phyloP scores from a whole-genome alignment of 2,888 invertebrate genomes.

The Druceiella hillmani region DNA sequence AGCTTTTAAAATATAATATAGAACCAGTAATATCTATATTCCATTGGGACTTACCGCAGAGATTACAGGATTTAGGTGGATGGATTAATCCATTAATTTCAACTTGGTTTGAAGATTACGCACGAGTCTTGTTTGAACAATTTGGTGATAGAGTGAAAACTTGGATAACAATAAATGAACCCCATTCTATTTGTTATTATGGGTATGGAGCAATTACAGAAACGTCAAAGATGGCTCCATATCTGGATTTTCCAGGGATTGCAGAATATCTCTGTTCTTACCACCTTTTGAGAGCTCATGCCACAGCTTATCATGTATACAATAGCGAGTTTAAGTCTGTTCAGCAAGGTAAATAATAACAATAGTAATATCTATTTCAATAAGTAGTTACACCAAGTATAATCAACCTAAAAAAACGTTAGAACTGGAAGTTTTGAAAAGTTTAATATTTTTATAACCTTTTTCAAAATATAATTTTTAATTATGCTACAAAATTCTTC shows the following conservation, averaged over 20 bases:
- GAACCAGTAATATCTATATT: no score
- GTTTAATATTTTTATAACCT: no score
- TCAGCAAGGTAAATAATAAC: slow-evolving; percentile 35
- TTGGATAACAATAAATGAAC: slow-evolving; percentile 56
- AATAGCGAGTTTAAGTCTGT: slow-evolving; percentile 34
- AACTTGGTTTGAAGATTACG: slow-evolving; percentile 33
- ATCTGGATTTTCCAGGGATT: slow-evolving; percentile 30
- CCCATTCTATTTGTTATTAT: slow-evolving; percentile 29
- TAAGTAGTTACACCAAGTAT: no score
- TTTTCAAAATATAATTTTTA: no score
- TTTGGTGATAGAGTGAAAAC: slow-evolving; percentile 37
- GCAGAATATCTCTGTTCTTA: slow-evolving; percentile 48
- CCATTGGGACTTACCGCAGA: slow-evolving; percentile 49
- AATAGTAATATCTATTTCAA: no score
- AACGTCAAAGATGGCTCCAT: slow-evolving; percentile 30
- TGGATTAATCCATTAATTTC: slow-evolving; percentile 29
- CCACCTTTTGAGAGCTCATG: slow-evolving; percentile 51
- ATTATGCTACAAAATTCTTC: no score
- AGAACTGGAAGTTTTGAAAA: no score
- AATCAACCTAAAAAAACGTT: no score
- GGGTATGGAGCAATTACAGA: slow-evolving; percentile 34
- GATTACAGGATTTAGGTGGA: slow-evolving; percentile 31
- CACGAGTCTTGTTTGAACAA: slow-evolving; percentile 30
- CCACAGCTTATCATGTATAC: slow-evolving; percentile 48
- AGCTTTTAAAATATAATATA: no score